Evolutionary conservation across 2,888 invertebrate species (phyloP).

Genomic region (Mimachlamys varia): DNA sequence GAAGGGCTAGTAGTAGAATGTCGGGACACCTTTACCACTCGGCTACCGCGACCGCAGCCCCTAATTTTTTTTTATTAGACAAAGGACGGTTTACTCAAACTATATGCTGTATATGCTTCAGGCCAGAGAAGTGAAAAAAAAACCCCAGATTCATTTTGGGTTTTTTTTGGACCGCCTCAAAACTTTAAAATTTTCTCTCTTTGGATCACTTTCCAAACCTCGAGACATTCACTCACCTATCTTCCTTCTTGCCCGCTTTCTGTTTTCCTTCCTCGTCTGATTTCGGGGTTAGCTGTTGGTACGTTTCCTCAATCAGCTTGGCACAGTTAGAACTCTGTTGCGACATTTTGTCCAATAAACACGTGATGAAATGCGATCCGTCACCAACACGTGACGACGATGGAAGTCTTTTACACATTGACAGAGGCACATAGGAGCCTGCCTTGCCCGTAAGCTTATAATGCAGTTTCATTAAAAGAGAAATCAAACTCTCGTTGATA

Average conservation of each 20-base stretch:
- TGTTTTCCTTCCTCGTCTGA: slow-evolving; percentile 29
- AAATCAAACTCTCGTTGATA: slow-evolving; percentile 89
- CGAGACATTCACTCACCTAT: slow-evolving; percentile 56
- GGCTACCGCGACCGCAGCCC: too few species aligned
- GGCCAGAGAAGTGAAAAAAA: too few species aligned
- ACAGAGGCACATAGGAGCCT: slow-evolving; percentile 87
- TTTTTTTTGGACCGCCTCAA: too few species aligned
- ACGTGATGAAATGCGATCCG: slow-evolving; percentile 93
- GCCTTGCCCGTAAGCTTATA: slow-evolving; percentile 92
- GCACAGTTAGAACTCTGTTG: slow-evolving; percentile 65
- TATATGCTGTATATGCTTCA: too few species aligned
- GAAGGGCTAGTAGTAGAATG: too few species aligned
- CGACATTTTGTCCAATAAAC: slow-evolving; percentile 86
- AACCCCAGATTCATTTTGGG: too few species aligned
- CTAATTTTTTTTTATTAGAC: too few species aligned
- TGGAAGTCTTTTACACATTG: slow-evolving; percentile 54
- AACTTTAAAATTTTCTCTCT: too few species aligned
- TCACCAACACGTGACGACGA: slow-evolving; percentile 86
- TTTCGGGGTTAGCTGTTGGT: slow-evolving; percentile 89
- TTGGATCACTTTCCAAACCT: too few species aligned
- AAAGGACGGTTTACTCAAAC: too few species aligned
- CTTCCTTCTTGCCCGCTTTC: slow-evolving; percentile 60
- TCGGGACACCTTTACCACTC: too few species aligned
- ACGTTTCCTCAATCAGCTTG: slow-evolving; percentile 86
- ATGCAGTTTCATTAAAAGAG: slow-evolving; percentile 93